Evolutionary conservation across 2,888 invertebrate species (phyloP).

Genomic region (Apotomis turbidana): DNA sequence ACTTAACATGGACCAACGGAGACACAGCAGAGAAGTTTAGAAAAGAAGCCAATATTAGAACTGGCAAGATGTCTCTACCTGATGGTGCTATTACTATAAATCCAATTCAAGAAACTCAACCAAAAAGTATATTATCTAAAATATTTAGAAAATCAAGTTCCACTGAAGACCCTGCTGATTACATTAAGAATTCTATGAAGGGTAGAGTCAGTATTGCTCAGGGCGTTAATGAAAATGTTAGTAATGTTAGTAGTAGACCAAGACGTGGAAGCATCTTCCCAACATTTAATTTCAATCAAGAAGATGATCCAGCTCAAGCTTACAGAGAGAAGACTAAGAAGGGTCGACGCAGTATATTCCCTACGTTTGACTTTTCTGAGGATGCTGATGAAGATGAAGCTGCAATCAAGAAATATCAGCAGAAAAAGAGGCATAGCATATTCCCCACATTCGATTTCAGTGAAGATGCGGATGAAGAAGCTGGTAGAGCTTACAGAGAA

Average conservation of each 20-base stretch:
- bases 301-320: slow-evolving; percentile 39
- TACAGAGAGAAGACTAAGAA: slow-evolving; percentile 57
- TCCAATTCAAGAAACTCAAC: slow-evolving; percentile 51
- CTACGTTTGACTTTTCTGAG: slow-evolving; percentile 72
- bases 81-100: slow-evolving; percentile 52
- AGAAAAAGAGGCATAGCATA: slow-evolving; percentile 72
- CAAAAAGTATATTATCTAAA: slow-evolving; percentile 66
- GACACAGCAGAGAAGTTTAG: slow-evolving; percentile 84
- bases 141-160: slow-evolving; percentile 66
- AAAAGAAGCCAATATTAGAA: slow-evolving; percentile 75
- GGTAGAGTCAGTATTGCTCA: slow-evolving; percentile 63
- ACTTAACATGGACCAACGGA: slow-evolving; percentile 88
- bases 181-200: slow-evolving; percentile 69
- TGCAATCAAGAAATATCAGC: slow-evolving; percentile 60
- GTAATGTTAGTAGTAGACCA: slow-evolving; percentile 36
- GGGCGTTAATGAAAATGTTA: slow-evolving; percentile 56
- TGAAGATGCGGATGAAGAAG: slow-evolving; percentile 61
- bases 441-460: slow-evolving; percentile 73
- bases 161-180: slow-evolving; percentile 67
- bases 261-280: slow-evolving; percentile 43
- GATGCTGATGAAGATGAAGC: slow-evolving; percentile 64
- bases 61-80: slow-evolving; percentile 74
- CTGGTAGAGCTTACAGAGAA: slow-evolving; percentile 66
- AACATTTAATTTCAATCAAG: slow-evolving; percentile 41
- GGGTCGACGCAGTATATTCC: slow-evolving; percentile 71